These are phyloP conservation scores for Euphysa ruthae DNA, from an alignment of 30 jellyfish, hydroid and myxozoan species.

Conservation along the genomic window DNA sequence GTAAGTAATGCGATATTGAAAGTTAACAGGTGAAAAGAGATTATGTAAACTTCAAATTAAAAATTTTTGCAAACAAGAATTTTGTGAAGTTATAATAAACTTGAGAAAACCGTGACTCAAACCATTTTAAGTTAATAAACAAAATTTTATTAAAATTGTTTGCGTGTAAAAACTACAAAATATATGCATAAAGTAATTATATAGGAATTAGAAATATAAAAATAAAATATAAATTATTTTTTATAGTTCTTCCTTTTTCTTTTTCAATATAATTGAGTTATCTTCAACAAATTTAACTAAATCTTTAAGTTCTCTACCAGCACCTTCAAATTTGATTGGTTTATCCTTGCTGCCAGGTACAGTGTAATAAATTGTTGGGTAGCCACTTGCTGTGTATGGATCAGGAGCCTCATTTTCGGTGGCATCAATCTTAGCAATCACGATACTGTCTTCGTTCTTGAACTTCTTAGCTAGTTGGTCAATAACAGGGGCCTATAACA, in stretches of 20 bases:
- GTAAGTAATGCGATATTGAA: too few species aligned
- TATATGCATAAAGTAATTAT: too few species aligned
- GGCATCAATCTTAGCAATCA: slow-evolving; percentile 91
- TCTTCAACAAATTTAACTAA: slow-evolving; percentile 67
- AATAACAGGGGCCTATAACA: slow-evolving; percentile 60
- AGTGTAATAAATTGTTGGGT: slow-evolving; percentile 94
- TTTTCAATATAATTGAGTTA: slow-evolving; percentile 40
- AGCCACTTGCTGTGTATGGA: slow-evolving; percentile 72
- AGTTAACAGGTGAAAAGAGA: too few species aligned
- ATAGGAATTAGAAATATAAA: too few species aligned
- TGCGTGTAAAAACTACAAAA: too few species aligned
- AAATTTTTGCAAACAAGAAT: too few species aligned
- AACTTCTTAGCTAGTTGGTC: slow-evolving; percentile 80
- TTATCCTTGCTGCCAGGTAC: slow-evolving; percentile 77
- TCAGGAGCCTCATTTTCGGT: slow-evolving; percentile 81
- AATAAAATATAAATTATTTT: not conserved
- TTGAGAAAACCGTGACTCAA: too few species aligned
- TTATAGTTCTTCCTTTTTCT: slow-evolving; percentile 52
- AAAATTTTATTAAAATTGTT: too few species aligned
- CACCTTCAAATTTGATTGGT: slow-evolving; percentile 88
- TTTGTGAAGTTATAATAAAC: too few species aligned
- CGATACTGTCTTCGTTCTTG: slow-evolving; percentile 71
- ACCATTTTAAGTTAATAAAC: too few species aligned
- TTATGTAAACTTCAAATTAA: too few species aligned
- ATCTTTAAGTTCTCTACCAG: slow-evolving; percentile 72